Evolutionary conservation across 2,113 vertebrate species (phyloP), one percentile per base, ranked within the genome.

Genomic region (Chloroceryle aenea): DNA sequence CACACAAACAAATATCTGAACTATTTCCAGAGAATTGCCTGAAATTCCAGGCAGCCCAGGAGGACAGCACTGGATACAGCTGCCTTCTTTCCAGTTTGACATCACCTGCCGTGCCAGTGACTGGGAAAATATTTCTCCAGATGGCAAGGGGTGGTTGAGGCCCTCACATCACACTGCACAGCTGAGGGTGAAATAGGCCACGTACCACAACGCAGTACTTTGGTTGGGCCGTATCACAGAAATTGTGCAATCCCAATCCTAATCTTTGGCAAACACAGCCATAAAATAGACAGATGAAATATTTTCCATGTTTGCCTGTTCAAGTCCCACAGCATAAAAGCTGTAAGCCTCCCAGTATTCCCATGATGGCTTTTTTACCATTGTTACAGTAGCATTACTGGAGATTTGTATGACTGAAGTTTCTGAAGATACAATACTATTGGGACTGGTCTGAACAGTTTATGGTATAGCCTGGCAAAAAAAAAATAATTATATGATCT

Each of bases 1-100:
- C 69, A 94, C 80, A 86, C 76, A 91, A 96, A 92, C 79, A 96
- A 95, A 85, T 78, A 94, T 93, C 92, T 58, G 66, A 86, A 93
- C 52, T 79, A 73, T 89, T 96, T 84, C 94, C 88, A 90, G 88
- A 90, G 72, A 92, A 74, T 23, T 61, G 56, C 45, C 86, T 93
- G 91, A 78, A 96, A 92, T 69, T 89, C 72, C 83, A 38, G 52
- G 67, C 59, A 83, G 81, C 21, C 61, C n/a, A 34, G 77, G 48
- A 87, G 58, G 45, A 42, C 32, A 87, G 50, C 25, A 22, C 40
- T 45, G 76, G 40, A 30, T 93, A 83, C 9, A 64, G 32, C 12
- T 4, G 1, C 10, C 17, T 53, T 7, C 43, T 59, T 78, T 27
- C 45, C 76, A 42, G 0, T 42, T 86, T 61, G 9, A 63, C 38